Base-by-base conservation (phyloP, 2,888 invertebrate species). In the Leistus spinibarbis region DNA sequence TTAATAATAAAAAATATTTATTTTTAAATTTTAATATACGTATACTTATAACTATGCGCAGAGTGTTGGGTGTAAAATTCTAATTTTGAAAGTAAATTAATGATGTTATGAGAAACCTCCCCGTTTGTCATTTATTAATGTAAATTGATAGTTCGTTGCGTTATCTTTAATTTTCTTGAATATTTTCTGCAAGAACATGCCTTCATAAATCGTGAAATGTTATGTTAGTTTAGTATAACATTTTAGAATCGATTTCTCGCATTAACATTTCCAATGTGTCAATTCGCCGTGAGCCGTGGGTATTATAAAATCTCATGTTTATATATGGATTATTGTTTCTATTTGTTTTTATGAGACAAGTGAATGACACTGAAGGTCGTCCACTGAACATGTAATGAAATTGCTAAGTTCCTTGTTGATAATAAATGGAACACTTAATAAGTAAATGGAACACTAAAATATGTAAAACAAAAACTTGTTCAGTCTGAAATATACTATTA, bases 311-410 rank as follows among this genome's bases (percentile, higher is more conserved):
- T 60, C 60, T 10, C n/a, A 10, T 22, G 60, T 60, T 20, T 60
- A n/a, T n/a, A n/a, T n/a, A n/a, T n/a, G n/a, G 19, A 19, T 60
- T 60, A 19, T 16, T 20, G 22, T 20, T 60, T 19, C 19, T 60
- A 60, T 60, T 40, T 40, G 40, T 40, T 40, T 40, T 24, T 40
- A 3, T 60, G 60, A 19, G 22, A 60, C 60, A 20, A 16, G 22
- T 60, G 60, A 60, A 19, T 60, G 60, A 60, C 17, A 20, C 17
- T 60, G 60, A 60, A 60, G 60, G 60, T 22, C 60, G 22, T 22
- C 19, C 3, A 60, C n/a, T 60, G 16, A 60, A 40, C 40, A 13
- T 40, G 40, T 40, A 40, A 40, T 40, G 13, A 40, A 13, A 4
- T 40, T 40, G 40, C 13, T 10, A 40, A 40, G 40, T 40, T 40